phyloP scores from a whole-genome alignment of 2,888 invertebrate genomes.

The Drosophila eohydei region DNA sequence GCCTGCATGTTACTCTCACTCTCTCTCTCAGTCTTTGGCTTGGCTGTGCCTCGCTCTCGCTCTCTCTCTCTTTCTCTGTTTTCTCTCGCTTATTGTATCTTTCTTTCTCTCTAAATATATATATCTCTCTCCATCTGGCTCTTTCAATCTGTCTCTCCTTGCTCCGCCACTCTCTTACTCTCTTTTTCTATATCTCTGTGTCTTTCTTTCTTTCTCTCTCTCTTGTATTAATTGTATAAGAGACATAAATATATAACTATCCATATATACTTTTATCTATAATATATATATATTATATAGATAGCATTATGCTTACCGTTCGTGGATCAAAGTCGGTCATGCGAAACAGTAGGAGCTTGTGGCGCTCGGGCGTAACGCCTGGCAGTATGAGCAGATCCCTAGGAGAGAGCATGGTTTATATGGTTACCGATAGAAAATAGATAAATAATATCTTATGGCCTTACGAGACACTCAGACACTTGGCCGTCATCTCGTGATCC shows the following conservation, averaged over 20 bases:
- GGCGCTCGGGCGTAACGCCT: conserved; percentile 77
- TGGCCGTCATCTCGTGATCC: conserved; percentile 65
- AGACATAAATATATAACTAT: not conserved
- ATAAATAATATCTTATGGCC: not conserved
- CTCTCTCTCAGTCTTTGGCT: not conserved
- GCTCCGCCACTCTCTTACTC: not conserved
- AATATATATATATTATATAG: not conserved
- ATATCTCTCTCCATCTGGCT: not conserved
- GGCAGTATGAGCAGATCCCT: conserved; percentile 78
- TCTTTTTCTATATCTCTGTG: not conserved
- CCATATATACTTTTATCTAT: too few species aligned
- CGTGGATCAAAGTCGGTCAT: conserved; percentile 72
- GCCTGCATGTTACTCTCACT: not conserved
- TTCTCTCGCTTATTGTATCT: too few species aligned
- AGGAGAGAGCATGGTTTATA: not conserved
- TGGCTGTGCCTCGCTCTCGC: too few species aligned
- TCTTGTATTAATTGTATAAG: not conserved
- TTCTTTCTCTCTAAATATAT: not conserved
- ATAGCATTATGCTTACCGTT: conserved; percentile 56
- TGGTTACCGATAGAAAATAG: not conserved
- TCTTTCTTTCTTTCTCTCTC: not conserved
- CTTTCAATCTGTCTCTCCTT: not conserved
- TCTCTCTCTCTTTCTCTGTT: too few species aligned
- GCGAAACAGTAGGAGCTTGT: conserved; percentile 71
- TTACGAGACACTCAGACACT: conserved; percentile 63